Base-by-base conservation (phyloP, 2,797 vertebrate genomes). In the Discoglossus pictus region DNA sequence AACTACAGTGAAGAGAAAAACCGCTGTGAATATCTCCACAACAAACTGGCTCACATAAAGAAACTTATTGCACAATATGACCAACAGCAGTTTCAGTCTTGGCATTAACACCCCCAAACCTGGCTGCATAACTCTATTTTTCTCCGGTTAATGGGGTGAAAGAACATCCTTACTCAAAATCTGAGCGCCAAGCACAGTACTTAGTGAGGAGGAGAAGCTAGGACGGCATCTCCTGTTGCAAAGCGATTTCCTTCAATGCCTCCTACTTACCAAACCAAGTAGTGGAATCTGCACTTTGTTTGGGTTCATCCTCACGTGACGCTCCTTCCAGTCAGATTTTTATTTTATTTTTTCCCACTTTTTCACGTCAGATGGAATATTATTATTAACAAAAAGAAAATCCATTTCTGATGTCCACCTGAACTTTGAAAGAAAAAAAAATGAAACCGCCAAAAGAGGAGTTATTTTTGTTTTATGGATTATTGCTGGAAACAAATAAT, bases 11-110 rank as follows among this genome's bases (percentile, higher is more conserved):
- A 94, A 82, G 96, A 99, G 87, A 99, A 98, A 90, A 94, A 94
- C 76, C 94, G 97, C 84, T 99, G 97, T 68, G 96, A 99, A 93
- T 98, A 98, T 88, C 94, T 99, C 78, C 97, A 99, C 90, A 94
- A 94, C 87, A 99, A 99, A 87, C 94, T 99, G 89, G 95, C 97
- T 59, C 95, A 99, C 80, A 97, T 99, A 85, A 99, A 99, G 89
- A 92, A 92, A 91, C 93, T 95, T 76, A 99, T 99, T 82, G 93
- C 95, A 31, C 93, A 94, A 77, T 99, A 94, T 8, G 97, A 99
- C 92, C 96, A 96, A 83, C 91, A 92, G 83, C 96, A 95, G 85
- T 90, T 96, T 65, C 91, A 93, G 82, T 82, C 84, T 76, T 89
- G 90, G 84, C 86, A 76, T 81, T 92, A 85, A 88, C 55, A 44